These are phyloP conservation scores for Latrodectus hesperus DNA, from an alignment of 2,888 invertebrate species.

Conservation along the genomic window DNA sequence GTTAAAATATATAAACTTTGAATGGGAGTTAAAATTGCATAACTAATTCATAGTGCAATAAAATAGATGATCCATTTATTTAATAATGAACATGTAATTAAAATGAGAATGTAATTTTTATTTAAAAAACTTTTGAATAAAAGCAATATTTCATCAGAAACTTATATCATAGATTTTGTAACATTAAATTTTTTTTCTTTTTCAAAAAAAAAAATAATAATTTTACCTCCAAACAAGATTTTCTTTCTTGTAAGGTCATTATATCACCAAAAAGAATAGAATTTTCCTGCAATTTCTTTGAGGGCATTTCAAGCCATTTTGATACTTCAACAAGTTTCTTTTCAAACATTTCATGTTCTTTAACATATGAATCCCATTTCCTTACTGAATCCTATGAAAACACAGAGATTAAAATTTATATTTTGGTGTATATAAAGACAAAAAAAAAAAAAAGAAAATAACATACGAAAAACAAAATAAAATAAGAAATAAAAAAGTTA, in stretches of 20 bases:
- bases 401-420: conserved; percentile 12
- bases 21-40: no score
- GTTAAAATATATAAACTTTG: no score
- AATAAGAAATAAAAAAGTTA: conserved; percentile 10
- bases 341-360: conserved; percentile 89
- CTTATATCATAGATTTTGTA: no score
- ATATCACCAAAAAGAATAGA: conserved; percentile 91
- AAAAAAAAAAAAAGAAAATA: neutral
- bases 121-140: no score
- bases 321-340: conserved; percentile 83
- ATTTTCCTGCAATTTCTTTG: conserved; percentile 84
- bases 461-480: no score
- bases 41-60: no score
- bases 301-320: conserved; percentile 84
- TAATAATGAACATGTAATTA: no score
- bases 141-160: no score
- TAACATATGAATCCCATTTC: conserved; percentile 87
- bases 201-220: neutral
- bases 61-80: no score
- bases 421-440: conserved; percentile 26
- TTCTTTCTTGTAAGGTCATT: conserved; percentile 79
- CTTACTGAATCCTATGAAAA: conserved; percentile 83
- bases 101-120: no score
- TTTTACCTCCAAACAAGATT: conserved; percentile 73
- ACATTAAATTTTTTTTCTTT: neutral